These are phyloP conservation scores for Globia sparganii DNA, from an alignment of 2,888 invertebrate species.

Conservation along the genomic window DNA sequence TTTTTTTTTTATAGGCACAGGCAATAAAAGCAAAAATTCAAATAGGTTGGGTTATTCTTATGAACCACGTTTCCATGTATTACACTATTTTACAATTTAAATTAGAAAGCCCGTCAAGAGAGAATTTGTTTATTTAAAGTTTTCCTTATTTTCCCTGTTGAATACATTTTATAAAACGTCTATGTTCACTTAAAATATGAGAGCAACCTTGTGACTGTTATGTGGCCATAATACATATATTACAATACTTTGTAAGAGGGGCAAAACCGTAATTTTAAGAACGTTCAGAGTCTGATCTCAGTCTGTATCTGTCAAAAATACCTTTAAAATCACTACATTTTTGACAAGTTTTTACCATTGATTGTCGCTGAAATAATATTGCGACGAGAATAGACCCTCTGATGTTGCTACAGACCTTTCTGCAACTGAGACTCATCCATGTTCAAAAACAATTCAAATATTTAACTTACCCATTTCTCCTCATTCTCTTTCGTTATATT, in stretches of 20 bases:
- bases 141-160: neutral
- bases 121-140: too few relatives aligned
- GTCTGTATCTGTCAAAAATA: neutral
- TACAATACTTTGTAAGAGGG: too few relatives aligned
- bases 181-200: neutral
- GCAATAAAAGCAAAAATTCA: neutral
- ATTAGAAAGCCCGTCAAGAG: neutral
- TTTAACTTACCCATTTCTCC: constrained; percentile 79
- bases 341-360: too few relatives aligned
- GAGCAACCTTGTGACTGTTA: neutral
- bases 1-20: neutral
- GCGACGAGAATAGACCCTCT: neutral
- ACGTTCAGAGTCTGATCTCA: neutral
- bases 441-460: neutral
- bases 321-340: too few relatives aligned
- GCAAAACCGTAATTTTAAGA: neutral
- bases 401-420: neutral
- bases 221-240: neutral
- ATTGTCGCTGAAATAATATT: too few relatives aligned
- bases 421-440: neutral
- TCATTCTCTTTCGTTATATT: constrained; percentile 93
- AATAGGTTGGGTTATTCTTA: neutral
- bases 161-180: neutral
- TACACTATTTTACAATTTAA: neutral
- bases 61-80: neutral